Conservation (phyloP, 2,797 vertebrate species). For the Mormyrus hasselquistii region DNA sequence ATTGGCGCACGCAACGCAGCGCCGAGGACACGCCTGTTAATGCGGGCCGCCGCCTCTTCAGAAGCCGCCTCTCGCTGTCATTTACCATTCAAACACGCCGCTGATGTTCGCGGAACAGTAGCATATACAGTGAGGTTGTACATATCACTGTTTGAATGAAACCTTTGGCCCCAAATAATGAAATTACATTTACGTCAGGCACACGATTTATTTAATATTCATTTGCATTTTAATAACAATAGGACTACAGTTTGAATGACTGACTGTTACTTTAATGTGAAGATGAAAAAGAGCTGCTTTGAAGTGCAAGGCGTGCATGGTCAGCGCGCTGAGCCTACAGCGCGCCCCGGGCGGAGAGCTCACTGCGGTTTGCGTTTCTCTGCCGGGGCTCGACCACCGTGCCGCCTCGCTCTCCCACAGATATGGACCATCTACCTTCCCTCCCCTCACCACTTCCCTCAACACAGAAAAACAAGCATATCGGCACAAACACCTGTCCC, state of each 20-base stretch:
- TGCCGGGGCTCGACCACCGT: neutral
- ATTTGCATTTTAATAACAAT: neutral
- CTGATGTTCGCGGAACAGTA: neutral
- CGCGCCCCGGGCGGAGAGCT: neutral
- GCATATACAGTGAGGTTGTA: neutral
- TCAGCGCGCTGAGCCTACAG: neutral
- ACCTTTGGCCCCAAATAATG: neutral
- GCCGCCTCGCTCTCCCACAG: constrained; percentile 5
- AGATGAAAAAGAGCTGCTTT: neutral
- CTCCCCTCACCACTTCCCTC: neutral
- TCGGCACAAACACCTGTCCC: neutral
- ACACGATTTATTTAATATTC: neutral
- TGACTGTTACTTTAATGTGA: neutral
- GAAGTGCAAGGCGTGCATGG: neutral
- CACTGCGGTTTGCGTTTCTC: neutral
- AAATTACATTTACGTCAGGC: neutral
- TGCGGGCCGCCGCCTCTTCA: neutral
- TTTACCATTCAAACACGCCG: neutral
- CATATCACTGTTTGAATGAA: neutral
- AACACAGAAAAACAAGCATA: neutral
- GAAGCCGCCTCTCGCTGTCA: neutral
- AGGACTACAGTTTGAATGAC: neutral
- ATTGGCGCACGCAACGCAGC: neutral
- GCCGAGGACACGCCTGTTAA: neutral
- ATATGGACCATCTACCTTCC: neutral